Base-by-base conservation (phyloP, 2,888 invertebrate species). In the Coelopa pilipes region DNA sequence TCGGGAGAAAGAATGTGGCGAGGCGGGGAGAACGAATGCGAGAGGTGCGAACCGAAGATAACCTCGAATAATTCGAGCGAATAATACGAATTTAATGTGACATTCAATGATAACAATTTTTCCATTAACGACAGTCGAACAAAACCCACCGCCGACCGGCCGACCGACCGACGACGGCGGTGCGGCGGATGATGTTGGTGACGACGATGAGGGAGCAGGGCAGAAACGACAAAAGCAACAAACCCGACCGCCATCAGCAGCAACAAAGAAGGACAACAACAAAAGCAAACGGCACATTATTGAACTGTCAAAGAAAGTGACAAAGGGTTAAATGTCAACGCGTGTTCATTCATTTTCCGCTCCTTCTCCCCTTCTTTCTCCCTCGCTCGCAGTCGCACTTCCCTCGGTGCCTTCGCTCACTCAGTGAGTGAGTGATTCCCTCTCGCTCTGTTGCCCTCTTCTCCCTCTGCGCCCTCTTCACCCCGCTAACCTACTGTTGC, bases 261-360 rank as follows among this genome's bases (percentile, higher is more conserved):
- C 34, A 34, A 34, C 34, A 34, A 34, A 4, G 34, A 2, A 34
- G 34, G 34, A 34, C 34, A 34, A 34, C 34, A 34, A 34, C 34
- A 34, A 34, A 4, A 66, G 65, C 80, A 78, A 82, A 80, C 81
- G 83, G 79, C 79, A 80, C 83, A 81, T 83, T 83, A 82, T 83
- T 83, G 82, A 82, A 83, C 80, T 82, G 83, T 82, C 82, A 82
- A 81, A 77, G 80, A 78, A 79, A 79, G 78, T 82, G 82, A 82
- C 82, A 83, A 82, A 82, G 83, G 82, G 82, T 83, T 82, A 82
- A 77, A 78, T 83, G 81, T 81, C 83, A 79, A 65, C 53, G 73
- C 70, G 70, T 72, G 67, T 68, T 67, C 65, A 57, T 72, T 68
- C 69, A 53, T 47, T 71, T 24, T 45, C 66, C 68, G 50, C 34